Conservation (phyloP, 2,888 invertebrate genomes). For the Cactoblastis cactorum region DNA sequence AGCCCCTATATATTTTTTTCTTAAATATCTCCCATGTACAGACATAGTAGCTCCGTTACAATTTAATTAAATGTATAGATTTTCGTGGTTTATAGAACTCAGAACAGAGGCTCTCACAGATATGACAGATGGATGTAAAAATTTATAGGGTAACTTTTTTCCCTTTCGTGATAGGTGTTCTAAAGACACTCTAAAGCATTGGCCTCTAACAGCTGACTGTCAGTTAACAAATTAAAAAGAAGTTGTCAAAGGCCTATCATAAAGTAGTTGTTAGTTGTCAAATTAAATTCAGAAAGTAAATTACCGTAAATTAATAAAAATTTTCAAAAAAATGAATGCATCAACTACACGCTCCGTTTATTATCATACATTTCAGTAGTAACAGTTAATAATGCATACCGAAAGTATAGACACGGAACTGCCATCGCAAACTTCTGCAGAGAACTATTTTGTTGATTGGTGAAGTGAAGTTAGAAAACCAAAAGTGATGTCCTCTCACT, state of each 20-base stretch:
- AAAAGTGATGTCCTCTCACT: not conserved
- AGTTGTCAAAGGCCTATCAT: not conserved
- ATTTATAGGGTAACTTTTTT: no score
- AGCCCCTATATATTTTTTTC: no score
- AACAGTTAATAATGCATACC: not conserved
- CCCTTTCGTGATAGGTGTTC: no score
- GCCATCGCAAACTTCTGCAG: not conserved
- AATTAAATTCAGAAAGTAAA: not conserved
- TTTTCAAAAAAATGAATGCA: conserved; percentile 1
- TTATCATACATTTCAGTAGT: not conserved
- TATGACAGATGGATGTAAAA: no score
- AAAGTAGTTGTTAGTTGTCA: not conserved
- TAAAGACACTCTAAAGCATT: no score
- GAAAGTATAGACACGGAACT: not conserved
- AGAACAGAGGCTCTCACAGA: no score
- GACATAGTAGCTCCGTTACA: no score
- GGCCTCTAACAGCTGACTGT: no score
- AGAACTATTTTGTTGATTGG: not conserved
- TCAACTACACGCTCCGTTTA: conserved; percentile 7
- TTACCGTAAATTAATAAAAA: not conserved
- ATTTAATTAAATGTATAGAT: no score
- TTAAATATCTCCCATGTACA: no score
- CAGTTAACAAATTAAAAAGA: not conserved
- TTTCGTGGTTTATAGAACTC: no score
- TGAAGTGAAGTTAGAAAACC: not conserved